A percentile compares a stretch with the other conserved stretches of the same genome.
Evolutionary conservation across 92 coral and sea anemone species (phyloP).

Genomic region (Epizoanthus illoricatus): DNA sequence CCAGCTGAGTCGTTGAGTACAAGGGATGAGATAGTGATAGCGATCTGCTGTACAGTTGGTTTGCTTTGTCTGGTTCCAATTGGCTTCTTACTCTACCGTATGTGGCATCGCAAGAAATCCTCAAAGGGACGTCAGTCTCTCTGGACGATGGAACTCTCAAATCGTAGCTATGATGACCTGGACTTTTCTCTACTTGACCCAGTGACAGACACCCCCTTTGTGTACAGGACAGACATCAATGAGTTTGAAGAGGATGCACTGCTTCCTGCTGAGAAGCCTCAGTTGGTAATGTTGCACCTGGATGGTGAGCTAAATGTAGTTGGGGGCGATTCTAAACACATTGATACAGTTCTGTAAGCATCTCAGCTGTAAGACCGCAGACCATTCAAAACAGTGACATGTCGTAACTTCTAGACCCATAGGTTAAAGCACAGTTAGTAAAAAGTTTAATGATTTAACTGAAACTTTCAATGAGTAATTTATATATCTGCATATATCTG

Average conservation of each 20-base stretch:
- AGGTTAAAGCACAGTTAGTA: too few species aligned
- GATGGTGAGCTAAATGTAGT: constrained; percentile 36
- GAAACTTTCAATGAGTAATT: too few species aligned
- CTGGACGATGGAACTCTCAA: constrained; percentile 82
- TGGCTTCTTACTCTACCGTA: constrained; percentile 53
- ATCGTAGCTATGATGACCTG: constrained; percentile 80
- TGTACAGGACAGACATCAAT: constrained; percentile 69
- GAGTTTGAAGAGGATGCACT: constrained; percentile 84
- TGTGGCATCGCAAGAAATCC: constrained; percentile 38
- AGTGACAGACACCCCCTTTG: constrained; percentile 78
- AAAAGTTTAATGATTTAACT: too few species aligned
- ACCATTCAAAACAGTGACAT: too few species aligned
- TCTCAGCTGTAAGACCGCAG: too few species aligned
- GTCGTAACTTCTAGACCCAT: too few species aligned
- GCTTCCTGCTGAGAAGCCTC: constrained; percentile 66
- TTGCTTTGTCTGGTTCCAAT: constrained; percentile 41
- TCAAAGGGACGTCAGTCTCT: constrained; percentile 52
- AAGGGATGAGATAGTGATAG: constrained; percentile 65
- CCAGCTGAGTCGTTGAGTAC: constrained; percentile 25
- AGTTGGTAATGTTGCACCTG: constrained; percentile 54
- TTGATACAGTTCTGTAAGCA: constrained; percentile 23
- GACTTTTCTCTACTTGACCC: constrained; percentile 84
- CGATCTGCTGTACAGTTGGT: constrained; percentile 63
- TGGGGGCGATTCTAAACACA: constrained; percentile 5
- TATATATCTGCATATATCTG: too few species aligned